Percentiles rank a stretch among this genome's conserved stretches.
Evolutionary conservation across 2,888 invertebrate genomes (phyloP).

Genomic region (Hyalella azteca): DNA sequence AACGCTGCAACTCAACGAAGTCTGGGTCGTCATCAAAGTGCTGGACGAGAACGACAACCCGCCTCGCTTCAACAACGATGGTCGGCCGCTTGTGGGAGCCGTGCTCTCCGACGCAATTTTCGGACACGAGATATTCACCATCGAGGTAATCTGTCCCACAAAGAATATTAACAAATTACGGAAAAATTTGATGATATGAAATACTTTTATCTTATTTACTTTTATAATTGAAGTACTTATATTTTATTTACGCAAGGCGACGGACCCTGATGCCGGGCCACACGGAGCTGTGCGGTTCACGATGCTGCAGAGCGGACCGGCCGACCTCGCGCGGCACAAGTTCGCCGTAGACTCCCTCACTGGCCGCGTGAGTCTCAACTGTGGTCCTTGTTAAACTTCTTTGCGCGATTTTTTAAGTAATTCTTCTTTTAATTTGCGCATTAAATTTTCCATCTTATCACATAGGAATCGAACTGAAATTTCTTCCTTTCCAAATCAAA

Average conservation of each 20-base stretch:
- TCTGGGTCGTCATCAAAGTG: slow-evolving; percentile 77
- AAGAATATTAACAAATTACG: too few species aligned
- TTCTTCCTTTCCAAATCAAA: too few species aligned
- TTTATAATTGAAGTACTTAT: too few species aligned
- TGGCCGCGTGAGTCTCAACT: slow-evolving; percentile 74
- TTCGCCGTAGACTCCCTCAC: slow-evolving; percentile 79
- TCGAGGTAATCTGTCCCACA: too few species aligned
- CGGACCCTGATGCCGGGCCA: slow-evolving; percentile 75
- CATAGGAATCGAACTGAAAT: too few species aligned
- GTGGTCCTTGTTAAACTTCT: too few species aligned
- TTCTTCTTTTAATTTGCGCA: too few species aligned
- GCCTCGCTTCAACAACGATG: slow-evolving; percentile 76
- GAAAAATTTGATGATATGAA: too few species aligned
- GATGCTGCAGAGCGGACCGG: slow-evolving; percentile 66
- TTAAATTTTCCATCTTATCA: too few species aligned
- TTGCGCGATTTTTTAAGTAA: too few species aligned
- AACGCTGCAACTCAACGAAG: slow-evolving; percentile 71
- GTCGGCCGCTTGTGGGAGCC: slow-evolving; percentile 80
- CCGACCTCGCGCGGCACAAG: slow-evolving; percentile 74
- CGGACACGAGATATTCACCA: slow-evolving; percentile 79
- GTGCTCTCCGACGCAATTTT: slow-evolving; percentile 81
- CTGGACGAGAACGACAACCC: slow-evolving; percentile 83
- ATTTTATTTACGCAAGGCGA: slow-evolving; percentile 73
- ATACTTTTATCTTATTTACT: too few species aligned
- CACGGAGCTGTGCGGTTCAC: slow-evolving; percentile 83